A percentile compares a stretch with the other conserved stretches of the same genome.
Evolutionary conservation across 2,113 vertebrate species (phyloP).

Genomic region (Cryptomyrus ogoouensis): DNA sequence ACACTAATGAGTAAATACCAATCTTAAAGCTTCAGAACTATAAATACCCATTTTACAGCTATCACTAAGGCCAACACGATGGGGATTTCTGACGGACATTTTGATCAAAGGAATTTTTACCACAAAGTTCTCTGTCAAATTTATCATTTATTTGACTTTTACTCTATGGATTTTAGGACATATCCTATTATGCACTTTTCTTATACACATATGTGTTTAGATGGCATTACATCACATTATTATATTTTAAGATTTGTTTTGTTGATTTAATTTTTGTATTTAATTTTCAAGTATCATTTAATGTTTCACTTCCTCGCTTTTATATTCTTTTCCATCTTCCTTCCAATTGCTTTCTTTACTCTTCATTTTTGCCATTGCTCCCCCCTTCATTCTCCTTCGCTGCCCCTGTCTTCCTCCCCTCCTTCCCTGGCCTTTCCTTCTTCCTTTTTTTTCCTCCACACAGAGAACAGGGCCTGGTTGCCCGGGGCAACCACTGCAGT

Average conservation of each 20-base stretch:
- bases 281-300: not conserved
- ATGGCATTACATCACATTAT: conserved; percentile 3
- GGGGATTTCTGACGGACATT: not conserved
- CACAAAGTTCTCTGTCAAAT: not conserved
- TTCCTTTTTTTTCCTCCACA: conserved; percentile 26
- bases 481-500: conserved; percentile 57
- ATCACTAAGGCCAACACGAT: not conserved
- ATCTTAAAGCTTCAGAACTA: not conserved
- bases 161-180: not conserved
- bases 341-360: not conserved
- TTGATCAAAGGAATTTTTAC: not conserved
- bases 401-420: not conserved
- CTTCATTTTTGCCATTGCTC: not conserved
- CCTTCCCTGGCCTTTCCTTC: conserved; percentile 8
- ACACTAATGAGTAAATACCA: not conserved
- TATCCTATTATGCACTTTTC: not conserved
- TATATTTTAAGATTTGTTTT: conserved; percentile 10
- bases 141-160: not conserved
- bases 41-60: not conserved
- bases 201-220: not conserved
- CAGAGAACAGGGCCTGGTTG: conserved; percentile 53
- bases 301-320: not conserved
- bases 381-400: not conserved
- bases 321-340: not conserved
- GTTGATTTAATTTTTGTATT: not conserved